A percentile compares a stretch with the other conserved stretches of the same genome.
Evolutionary conservation across 2,113 vertebrate species (phyloP).

Genomic region (Ctenomys sociabilis): DNA sequence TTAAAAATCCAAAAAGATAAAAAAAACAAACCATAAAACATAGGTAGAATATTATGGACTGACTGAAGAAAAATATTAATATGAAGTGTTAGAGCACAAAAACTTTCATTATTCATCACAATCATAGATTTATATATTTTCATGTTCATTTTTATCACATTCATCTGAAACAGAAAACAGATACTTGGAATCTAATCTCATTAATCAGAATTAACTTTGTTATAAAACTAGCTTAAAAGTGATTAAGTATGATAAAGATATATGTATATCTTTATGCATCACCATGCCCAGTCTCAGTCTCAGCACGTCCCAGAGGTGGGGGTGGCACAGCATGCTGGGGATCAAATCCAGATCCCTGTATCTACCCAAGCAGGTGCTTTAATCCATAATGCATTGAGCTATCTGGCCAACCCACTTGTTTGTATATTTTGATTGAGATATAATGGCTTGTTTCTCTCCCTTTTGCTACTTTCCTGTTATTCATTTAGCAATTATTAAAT

Average conservation of each 20-base stretch:
- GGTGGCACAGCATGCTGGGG: too few species aligned
- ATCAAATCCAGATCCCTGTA: too few species aligned
- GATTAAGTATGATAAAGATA: neutral
- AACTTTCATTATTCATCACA: neutral
- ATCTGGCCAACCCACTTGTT: neutral
- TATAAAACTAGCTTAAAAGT: slow-evolving; percentile 1
- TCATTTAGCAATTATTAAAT: slow-evolving; percentile 24
- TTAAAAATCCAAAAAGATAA: too few species aligned
- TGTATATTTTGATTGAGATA: slow-evolving; percentile 38
- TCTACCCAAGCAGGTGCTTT: too few species aligned
- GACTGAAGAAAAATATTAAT: neutral
- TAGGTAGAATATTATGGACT: neutral
- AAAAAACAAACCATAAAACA: too few species aligned
- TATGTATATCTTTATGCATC: neutral
- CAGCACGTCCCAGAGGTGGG: too few species aligned
- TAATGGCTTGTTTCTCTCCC: neutral
- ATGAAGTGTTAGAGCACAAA: neutral
- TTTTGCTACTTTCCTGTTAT: neutral
- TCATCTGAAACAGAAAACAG: neutral
- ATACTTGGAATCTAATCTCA: slow-evolving; percentile 14
- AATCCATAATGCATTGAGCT: too few species aligned
- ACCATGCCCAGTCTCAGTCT: too few species aligned
- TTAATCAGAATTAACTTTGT: neutral
- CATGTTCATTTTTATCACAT: neutral
- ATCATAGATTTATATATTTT: neutral